A percentile compares a stretch with the other conserved stretches of the same genome.
These are phyloP conservation scores for Otis tarda DNA, from an alignment of 2,113 vertebrate species.

Conservation along the genomic window DNA sequence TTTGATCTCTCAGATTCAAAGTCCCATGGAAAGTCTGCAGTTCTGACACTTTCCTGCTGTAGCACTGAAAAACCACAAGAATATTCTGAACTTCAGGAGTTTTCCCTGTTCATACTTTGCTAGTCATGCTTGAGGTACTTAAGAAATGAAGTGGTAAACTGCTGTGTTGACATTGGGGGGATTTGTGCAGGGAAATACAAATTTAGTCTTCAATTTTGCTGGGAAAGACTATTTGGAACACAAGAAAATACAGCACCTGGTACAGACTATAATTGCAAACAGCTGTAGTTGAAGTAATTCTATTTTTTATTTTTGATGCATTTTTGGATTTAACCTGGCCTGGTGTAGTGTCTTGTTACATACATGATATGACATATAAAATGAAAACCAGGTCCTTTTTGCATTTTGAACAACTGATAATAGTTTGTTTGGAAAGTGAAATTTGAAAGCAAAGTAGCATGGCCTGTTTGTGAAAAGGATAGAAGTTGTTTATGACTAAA, in stretches of 20 bases:
- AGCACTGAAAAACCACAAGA: neutral
- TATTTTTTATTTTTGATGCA: neutral
- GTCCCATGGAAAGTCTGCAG: neutral
- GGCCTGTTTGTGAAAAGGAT: neutral
- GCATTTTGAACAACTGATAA: neutral
- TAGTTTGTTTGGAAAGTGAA: neutral
- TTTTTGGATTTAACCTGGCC: neutral
- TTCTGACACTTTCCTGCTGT: neutral
- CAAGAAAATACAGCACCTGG: neutral
- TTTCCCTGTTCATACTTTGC: neutral
- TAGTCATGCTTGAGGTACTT: neutral
- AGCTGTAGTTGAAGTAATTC: neutral
- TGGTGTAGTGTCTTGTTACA: neutral
- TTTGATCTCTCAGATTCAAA: neutral
- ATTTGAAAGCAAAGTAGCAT: neutral
- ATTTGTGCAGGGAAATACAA: neutral
- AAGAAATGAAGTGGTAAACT: neutral
- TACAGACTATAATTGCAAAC: neutral
- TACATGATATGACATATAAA: neutral
- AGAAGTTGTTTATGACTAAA: neutral
- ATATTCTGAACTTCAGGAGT: neutral
- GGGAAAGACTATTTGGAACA: neutral
- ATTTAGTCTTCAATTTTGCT: neutral
- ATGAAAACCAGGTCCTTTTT: neutral
- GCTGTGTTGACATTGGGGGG: neutral